Base-by-base conservation (phyloP, 2,888 invertebrate genomes). In the Clunio marinus region DNA sequence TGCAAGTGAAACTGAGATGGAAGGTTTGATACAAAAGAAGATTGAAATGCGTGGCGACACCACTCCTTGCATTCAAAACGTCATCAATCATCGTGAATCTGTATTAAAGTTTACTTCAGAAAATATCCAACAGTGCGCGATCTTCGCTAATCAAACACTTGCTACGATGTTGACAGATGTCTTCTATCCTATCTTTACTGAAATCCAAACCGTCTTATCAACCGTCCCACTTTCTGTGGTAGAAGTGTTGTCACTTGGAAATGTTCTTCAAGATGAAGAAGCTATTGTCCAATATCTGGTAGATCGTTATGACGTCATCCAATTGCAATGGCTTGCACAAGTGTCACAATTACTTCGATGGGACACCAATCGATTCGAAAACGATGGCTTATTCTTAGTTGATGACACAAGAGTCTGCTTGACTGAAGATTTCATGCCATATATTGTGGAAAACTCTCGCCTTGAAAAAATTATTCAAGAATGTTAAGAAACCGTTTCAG, bases 151-250 rank as follows among this genome's bases (percentile, higher is more conserved):
- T 22, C 2, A 8, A n/a, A 66, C 66, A n/a, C 13, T 66, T n/a
- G 8, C 25, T n/a, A 7, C 0, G 5, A 17, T 27, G 15, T 24
- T 66, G n/a, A 24, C 55, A 15, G 37, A 66, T 13, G 25, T 37
- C 15, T 66, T 66, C 66, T 66, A 66, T 15, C 66, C 66, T 55
- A 55, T 35, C 17, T 66, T 66, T 8, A 35, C 22, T 24, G 28
- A 35, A 7, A 57, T 55, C 15, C 66, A 55, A 57, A 55, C 0
- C 8, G 46, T 22, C 10, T 25, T 22, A 4, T 51, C 66, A 55
- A n/a, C 28, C 24, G 55, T 66, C 10, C 66, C 55, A 55, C 10
- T 66, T 20, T 22, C 41, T 5, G 46, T 45, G 2, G 4, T 55
- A 8, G 55, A 25, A 24, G 37, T 37, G 13, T 17, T 66, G 7